Percentiles rank a stretch among this genome's conserved stretches.
Evolutionary conservation across 2,113 vertebrate genomes (phyloP).

Genomic region (Sclerurus mexicanus): DNA sequence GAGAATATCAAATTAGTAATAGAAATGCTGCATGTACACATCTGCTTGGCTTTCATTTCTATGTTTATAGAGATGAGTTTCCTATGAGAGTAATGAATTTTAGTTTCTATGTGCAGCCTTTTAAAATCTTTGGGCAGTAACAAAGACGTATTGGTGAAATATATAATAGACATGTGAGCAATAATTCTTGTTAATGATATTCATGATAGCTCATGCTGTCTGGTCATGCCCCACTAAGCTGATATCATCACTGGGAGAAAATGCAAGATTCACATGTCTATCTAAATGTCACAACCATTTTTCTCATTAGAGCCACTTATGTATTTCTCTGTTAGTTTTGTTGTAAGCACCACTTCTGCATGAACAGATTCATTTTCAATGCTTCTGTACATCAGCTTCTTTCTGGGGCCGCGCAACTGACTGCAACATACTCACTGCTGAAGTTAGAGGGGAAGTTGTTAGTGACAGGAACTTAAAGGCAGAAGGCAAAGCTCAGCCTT

Average conservation of each 20-base stretch:
- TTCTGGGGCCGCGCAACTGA: not conserved
- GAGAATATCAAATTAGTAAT: not conserved
- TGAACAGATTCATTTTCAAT: not conserved
- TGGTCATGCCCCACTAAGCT: not conserved
- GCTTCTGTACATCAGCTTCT: not conserved
- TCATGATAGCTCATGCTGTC: not conserved
- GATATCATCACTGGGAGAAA: not conserved
- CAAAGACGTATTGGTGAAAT: not conserved
- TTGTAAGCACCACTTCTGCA: not conserved
- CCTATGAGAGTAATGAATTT: not conserved
- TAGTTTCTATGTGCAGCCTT: not conserved
- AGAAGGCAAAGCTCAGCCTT: not conserved
- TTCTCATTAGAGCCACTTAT: not conserved
- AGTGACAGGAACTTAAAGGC: not conserved
- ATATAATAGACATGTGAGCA: not conserved
- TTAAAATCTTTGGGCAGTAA: not conserved
- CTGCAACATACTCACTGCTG: not conserved
- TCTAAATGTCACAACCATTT: not conserved
- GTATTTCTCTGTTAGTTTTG: not conserved
- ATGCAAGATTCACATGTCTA: not conserved
- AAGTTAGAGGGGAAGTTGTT: not conserved
- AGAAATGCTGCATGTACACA: not conserved
- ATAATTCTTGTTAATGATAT: not conserved
- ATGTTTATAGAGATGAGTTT: not conserved
- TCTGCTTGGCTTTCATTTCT: not conserved